Evolutionary conservation across 2,888 invertebrate genomes (phyloP).

Genomic region (Drosophila antonietae): DNA sequence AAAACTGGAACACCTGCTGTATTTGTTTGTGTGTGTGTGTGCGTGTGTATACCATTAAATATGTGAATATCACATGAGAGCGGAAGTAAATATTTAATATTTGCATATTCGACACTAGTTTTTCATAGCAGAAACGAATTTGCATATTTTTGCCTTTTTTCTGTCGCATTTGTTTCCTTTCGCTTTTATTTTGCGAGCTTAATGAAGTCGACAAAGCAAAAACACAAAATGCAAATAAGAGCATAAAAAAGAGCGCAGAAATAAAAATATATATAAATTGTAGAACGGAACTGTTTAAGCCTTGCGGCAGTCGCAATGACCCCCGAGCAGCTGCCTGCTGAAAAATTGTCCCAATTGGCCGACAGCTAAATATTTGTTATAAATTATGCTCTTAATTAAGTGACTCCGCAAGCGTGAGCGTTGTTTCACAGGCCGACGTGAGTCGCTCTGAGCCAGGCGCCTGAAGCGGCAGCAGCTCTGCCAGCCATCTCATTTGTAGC

Average conservation of each 20-base stretch:
- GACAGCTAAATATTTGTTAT: slow-evolving; percentile 75
- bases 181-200: slow-evolving; percentile 60
- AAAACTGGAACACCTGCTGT: slow-evolving; percentile 73
- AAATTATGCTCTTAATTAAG: slow-evolving; percentile 77
- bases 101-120: slow-evolving; percentile 77
- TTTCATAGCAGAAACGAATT: slow-evolving; percentile 64
- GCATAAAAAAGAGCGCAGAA: slow-evolving; percentile 3
- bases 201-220: slow-evolving; percentile 66
- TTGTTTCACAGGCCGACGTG: slow-evolving; percentile 46
- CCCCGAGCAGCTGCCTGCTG: slow-evolving; percentile 13
- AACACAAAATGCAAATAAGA: slow-evolving; percentile 26
- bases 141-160: slow-evolving; percentile 65
- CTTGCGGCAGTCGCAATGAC: slow-evolving; percentile 22
- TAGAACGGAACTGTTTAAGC: slow-evolving; percentile 56
- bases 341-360: slow-evolving; percentile 49
- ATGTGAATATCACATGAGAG: slow-evolving; percentile 73
- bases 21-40: slow-evolving; percentile 9
- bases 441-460: slow-evolving; percentile 28
- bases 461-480: slow-evolving; percentile 19
- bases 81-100: slow-evolving; percentile 75
- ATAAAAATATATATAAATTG: slow-evolving; percentile 25
- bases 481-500: slow-evolving; percentile 51
- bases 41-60: slow-evolving; percentile 58
- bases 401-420: slow-evolving; percentile 51
- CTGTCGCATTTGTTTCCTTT: slow-evolving; percentile 38